phyloP scores from a whole-genome alignment of 2,797 vertebrate genomes.

The Chiloscyllium punctatum region DNA sequence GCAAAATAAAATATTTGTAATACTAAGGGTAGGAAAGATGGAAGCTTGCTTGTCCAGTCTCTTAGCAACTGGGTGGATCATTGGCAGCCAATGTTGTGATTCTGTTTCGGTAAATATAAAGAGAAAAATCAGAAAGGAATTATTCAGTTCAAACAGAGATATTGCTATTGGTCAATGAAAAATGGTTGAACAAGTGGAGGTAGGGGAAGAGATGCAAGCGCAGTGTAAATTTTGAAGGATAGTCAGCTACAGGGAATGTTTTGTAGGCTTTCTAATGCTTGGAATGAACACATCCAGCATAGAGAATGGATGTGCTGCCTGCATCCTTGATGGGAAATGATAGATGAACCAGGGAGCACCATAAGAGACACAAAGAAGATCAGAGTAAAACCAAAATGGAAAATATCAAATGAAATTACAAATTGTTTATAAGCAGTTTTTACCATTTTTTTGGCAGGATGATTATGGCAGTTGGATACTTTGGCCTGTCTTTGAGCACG shows the following conservation, averaged over 20 bases:
- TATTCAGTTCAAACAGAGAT: background rate
- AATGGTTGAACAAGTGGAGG: too few species aligned
- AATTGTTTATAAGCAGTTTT: background rate
- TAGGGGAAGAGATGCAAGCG: too few species aligned
- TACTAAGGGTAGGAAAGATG: background rate
- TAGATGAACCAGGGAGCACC: background rate
- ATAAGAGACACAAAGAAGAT: background rate
- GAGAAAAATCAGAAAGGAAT: background rate
- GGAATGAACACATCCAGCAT: background rate
- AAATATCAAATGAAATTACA: background rate
- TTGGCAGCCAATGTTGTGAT: background rate
- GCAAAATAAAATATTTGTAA: background rate
- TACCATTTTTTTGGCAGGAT: slow-evolving; percentile 61
- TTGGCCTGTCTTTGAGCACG: slow-evolving; percentile 79
- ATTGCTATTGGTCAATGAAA: background rate
- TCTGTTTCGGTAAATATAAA: background rate
- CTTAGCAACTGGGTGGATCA: background rate
- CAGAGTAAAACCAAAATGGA: background rate
- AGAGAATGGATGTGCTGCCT: background rate
- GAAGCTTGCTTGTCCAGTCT: background rate
- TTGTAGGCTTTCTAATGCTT: background rate
- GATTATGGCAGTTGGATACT: slow-evolving; percentile 72
- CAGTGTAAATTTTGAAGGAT: background rate
- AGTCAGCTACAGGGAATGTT: background rate
- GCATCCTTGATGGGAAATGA: background rate